These are phyloP conservation scores for Darwinula stevensoni DNA, from an alignment of 2,888 invertebrate species.

Conservation along the genomic window DNA sequence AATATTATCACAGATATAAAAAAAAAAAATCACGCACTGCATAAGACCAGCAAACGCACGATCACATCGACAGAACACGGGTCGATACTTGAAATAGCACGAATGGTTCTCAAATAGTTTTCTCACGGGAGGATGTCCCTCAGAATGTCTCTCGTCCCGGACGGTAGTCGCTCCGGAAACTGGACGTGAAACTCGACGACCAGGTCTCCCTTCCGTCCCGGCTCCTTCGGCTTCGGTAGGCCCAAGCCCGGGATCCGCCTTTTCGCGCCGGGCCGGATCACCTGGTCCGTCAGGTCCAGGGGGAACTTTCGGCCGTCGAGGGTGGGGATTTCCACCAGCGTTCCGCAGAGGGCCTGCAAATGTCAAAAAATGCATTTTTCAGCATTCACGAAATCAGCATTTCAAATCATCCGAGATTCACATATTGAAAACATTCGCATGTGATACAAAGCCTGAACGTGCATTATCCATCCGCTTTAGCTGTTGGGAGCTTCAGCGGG, in stretches of 20 bases:
- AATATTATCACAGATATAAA: too few relatives aligned
- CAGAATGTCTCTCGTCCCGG: slow-evolving; percentile 55
- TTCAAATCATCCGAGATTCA: too few relatives aligned
- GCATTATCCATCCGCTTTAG: too few relatives aligned
- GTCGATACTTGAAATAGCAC: not conserved
- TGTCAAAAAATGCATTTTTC: too few relatives aligned
- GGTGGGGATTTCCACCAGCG: slow-evolving; percentile 58
- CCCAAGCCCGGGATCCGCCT: slow-evolving; percentile 68
- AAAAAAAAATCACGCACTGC: too few relatives aligned
- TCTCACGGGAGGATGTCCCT: slow-evolving; percentile 31
- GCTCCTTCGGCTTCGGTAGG: slow-evolving; percentile 74
- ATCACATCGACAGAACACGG: too few relatives aligned
- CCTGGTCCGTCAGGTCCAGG: slow-evolving; percentile 42
- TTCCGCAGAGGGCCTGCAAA: slow-evolving; percentile 81
- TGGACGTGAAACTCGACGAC: slow-evolving; percentile 78
- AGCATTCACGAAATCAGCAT: slow-evolving; percentile 32
- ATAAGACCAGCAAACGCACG: too few relatives aligned
- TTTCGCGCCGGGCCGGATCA: slow-evolving; percentile 66
- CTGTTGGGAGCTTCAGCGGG: too few relatives aligned
- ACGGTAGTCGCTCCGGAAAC: too few relatives aligned
- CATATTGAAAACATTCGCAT: too few relatives aligned
- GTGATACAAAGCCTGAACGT: too few relatives aligned
- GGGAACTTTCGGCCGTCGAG: slow-evolving; percentile 49
- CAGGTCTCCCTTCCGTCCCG: slow-evolving; percentile 60
- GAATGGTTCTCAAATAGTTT: not conserved